Base-by-base conservation (phyloP, 2,113 vertebrate genomes). In the Australoheros scitulus region DNA sequence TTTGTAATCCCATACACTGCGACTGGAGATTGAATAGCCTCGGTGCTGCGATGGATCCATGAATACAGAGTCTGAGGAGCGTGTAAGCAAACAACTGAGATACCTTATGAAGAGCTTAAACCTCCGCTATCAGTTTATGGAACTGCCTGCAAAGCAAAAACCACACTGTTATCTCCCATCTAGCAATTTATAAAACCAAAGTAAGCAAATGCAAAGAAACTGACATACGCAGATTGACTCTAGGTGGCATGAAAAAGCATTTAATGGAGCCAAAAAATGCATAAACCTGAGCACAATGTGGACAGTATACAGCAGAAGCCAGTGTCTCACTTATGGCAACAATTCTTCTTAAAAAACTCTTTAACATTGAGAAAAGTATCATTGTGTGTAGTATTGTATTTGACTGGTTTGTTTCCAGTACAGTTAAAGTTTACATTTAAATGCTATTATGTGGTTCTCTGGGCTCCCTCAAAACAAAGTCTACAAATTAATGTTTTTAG, bases 1-100 rank as follows among this genome's bases (percentile, higher is more conserved):
- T 89, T 83, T 88, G 83, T 88, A 88, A 93, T 85, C 88, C 87
- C 88, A 79, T 61, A 80, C 24, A 15, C 56, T 75, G 50, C 32
- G 20, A 22, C 84, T 41, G 79, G 68, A 77, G 78, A 56, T 58
- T 47, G 80, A 79, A 77, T 82, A 57, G 81, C 61, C 70, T 70
- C 32, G 2, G 26, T 6, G 79, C 79, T 29, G 80, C 36, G 14
- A 74, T 76, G 80, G 83, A 79, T 81, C 75, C 55, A 17, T 65
- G 77, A 88, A 89, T 83, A 60, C 58, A 14, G 58, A 65, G 63
- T 75, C 55, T 81, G 83, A 76, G 60, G 64, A 75, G 61, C 14
- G 64, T 77, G 81, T 57, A 38, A 38, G 78, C 70, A 32, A 80
- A 87, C 80, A 79, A 78, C 58, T 60, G 38, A 41, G 63, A 79